These are phyloP conservation scores for Heliconius ethilla DNA, from an alignment of 2,888 invertebrate species.

Conservation along the genomic window DNA sequence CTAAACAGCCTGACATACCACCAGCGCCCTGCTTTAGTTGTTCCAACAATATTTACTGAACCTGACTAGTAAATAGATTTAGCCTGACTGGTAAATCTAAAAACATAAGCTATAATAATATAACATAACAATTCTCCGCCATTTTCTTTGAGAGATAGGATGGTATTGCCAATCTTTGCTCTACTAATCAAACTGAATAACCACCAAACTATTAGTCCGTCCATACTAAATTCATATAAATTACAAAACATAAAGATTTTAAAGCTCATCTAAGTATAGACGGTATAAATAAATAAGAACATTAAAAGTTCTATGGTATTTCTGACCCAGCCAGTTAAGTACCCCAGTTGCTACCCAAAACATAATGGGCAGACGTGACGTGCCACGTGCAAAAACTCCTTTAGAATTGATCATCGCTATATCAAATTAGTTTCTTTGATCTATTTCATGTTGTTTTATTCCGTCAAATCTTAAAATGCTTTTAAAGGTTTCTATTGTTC, in stretches of 20 bases:
- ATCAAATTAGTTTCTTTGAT: slow-evolving; percentile 13
- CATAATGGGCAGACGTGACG: slow-evolving; percentile 12
- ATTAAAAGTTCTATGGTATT: background rate
- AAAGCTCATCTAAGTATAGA: background rate
- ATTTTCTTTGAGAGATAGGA: too few species aligned
- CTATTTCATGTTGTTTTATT: slow-evolving; percentile 1
- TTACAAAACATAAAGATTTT: background rate
- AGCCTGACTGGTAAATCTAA: background rate
- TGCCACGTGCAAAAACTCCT: slow-evolving; percentile 23
- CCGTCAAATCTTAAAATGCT: background rate
- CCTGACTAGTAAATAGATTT: too few species aligned
- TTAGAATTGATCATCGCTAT: slow-evolving; percentile 20
- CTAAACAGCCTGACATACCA: too few species aligned
- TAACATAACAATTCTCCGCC: background rate
- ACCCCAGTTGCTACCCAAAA: slow-evolving; percentile 21
- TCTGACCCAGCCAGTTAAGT: slow-evolving; percentile 12
- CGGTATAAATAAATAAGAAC: slow-evolving; percentile 1
- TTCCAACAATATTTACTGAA: too few species aligned
- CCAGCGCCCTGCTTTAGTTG: too few species aligned
- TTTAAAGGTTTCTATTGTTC: background rate
- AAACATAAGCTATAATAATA: background rate
- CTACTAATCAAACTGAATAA: too few species aligned
- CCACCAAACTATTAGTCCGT: too few species aligned
- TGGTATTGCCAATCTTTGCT: too few species aligned
- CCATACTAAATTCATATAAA: too few species aligned